Base-by-base conservation (phyloP, 2,113 vertebrate species). In the Balaenoptera acutorostrata region DNA sequence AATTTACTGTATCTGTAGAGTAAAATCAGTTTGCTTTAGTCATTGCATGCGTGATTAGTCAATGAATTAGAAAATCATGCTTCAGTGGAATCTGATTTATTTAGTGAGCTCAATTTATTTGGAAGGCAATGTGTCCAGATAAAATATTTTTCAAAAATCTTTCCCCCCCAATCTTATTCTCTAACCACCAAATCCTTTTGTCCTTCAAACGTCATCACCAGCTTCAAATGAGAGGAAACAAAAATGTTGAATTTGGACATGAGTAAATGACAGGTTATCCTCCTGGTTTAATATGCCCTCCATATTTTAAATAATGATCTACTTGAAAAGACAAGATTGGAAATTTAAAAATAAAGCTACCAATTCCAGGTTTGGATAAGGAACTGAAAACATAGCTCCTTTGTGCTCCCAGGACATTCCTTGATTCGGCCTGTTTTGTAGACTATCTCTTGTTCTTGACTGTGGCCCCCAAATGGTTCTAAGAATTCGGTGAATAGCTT, bases 251-350 rank as follows among this genome's bases (percentile, higher is more conserved):
- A 80, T 92, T 90, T 57, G 21, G 23, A 78, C 3, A 31, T 66
- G 15, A n/a, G 10, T 29, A 93, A 92, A 87, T 75, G 57, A 52
- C 92, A 90, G n/a, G 39, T 78, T 63, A 83, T 95, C 82, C 39
- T 63, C n/a, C 84, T 41, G 41, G 36, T 91, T 92, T 39, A 82
- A n/a, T 83, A 46, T 66, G 57, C 15, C 57, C 57, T 23, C 25
- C 7, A 52, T 41, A 59, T 86, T 96, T 96, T 83, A 86, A 95
- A 90, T 77, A 87, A 82, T 69, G 36, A 83, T n/a, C 20, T 15
- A 6, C 1, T 59, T 69, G 75, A 72, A 93, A 84, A 74, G 81
- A 52, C 23, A 82, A 72, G 61, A 66, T 72, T 68, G 13, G 59
- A 96, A 84, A 80, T 82, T 92, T 74, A 17, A 49, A 82, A 88